A percentile compares a stretch with the other conserved stretches of the same genome.
These are phyloP conservation scores for Lobophora halterata DNA, from an alignment of 2,888 invertebrate species.

Conservation along the genomic window DNA sequence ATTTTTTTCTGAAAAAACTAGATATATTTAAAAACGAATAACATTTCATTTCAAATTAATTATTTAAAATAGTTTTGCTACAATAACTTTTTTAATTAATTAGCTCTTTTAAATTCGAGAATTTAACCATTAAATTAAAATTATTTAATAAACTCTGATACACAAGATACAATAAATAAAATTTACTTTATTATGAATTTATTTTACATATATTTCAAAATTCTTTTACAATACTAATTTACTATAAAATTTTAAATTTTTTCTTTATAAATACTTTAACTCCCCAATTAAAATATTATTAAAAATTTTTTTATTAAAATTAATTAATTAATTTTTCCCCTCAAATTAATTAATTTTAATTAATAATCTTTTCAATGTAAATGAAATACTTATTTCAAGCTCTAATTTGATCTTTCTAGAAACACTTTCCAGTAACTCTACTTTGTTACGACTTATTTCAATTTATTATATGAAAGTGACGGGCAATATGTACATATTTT, in stretches of 20 bases:
- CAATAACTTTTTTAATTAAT: slow-evolving; percentile 80
- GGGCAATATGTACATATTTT: slow-evolving; percentile 90
- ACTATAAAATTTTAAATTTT: slow-evolving; percentile 78
- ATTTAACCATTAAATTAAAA: slow-evolving; percentile 53
- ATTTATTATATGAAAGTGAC: slow-evolving; percentile 85
- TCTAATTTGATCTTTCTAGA: slow-evolving; percentile 84
- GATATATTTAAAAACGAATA: slow-evolving; percentile 85
- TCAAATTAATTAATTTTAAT: slow-evolving; percentile 65
- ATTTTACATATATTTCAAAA: slow-evolving; percentile 75
- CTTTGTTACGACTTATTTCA: slow-evolving; percentile 92
- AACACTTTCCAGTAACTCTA: slow-evolving; percentile 88
- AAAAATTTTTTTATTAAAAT: slow-evolving; percentile 74
- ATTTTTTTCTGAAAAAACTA: slow-evolving; percentile 83
- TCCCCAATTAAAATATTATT: slow-evolving; percentile 54
- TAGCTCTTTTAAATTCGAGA: slow-evolving; percentile 84
- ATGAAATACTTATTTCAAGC: slow-evolving; percentile 84
- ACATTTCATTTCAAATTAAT: slow-evolving; percentile 83
- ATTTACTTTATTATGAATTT: slow-evolving; percentile 74
- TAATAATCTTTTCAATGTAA: slow-evolving; percentile 83
- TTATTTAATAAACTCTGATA: slow-evolving; percentile 85
- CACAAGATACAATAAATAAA: slow-evolving; percentile 85
- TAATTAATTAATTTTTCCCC: slow-evolving; percentile 54
- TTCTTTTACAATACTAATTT: slow-evolving; percentile 80
- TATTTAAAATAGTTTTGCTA: slow-evolving; percentile 82
- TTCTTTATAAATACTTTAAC: slow-evolving; percentile 74